Conservation (phyloP, 2,888 invertebrate genomes). For the Lasioglossum marginatum region DNA sequence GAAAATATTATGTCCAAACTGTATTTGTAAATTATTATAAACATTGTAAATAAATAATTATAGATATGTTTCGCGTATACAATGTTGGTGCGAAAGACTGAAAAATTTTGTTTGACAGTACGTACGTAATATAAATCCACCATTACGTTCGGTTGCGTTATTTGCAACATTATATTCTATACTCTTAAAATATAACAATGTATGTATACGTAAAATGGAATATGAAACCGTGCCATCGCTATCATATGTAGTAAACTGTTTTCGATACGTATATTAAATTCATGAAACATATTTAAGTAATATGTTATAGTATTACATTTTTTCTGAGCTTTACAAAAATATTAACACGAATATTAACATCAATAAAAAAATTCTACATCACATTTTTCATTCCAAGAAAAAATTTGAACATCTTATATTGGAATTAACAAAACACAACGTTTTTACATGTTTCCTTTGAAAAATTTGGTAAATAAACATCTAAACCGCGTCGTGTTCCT, state of each 20-base stretch:
- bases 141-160: neutral
- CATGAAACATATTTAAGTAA: neutral
- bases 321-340: neutral
- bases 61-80: neutral
- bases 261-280: neutral
- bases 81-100: neutral
- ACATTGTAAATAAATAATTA: neutral
- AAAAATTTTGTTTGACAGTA: neutral
- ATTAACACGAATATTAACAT: neutral
- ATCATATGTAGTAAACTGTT: neutral
- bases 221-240: neutral
- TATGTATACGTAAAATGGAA: neutral
- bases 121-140: neutral
- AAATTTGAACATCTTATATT: neutral
- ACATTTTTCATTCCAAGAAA: neutral
- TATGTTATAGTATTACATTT: neutral
- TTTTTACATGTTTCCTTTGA: neutral
- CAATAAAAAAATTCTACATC: neutral
- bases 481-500: neutral
- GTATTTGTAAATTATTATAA: neutral
- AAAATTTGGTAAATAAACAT: neutral
- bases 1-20: neutral
- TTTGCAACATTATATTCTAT: neutral
- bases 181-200: conserved; percentile 1
- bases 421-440: neutral